Evolutionary conservation across 2,113 vertebrate genomes (phyloP), one percentile per base, ranked within the genome.

Genomic region (Andinoacara biseriatus): DNA sequence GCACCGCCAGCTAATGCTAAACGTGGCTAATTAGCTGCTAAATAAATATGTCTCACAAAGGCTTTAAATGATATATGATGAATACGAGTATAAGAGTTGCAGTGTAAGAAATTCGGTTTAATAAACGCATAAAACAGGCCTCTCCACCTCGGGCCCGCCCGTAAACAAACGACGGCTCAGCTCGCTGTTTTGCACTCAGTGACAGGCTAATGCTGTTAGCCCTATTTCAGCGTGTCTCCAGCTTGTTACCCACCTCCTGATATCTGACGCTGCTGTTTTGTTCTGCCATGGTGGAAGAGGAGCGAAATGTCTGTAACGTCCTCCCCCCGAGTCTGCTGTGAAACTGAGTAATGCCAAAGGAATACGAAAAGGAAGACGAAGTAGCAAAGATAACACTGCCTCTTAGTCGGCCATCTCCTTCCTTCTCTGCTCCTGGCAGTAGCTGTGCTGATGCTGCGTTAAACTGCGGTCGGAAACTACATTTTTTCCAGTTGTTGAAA

Each of bases 221-320:
- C 62, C 4, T 17, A 22, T 72, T 31, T 76, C 29, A 33, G 7
- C 52, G 13, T 49, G 33, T 35, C 11, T 31, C 15, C 63, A 40
- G 87, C 61, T 81, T 54, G 33, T 58, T 38, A 80, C 91, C 57
- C 90, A 96, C 95, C 95, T 95, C 95, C 76, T 95, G 95, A 82
- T 96, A 96, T 86, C 95, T 93, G 61, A 94, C 93, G 88, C 82
- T 92, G 69, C 86, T 94, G 90, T 91, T 95, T 83, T 92, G 94
- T 86, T 96, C 95, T 15, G 95, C 91, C 95, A 96, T 96, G 22
- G 52, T 91, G 80, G 43, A 88, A 81, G 58, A 83, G 72, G 60
- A 31, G 20, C 7, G 3, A 74, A 52, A 9, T 77, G 0, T 26
- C 49, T 7, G 3, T 4, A 22, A 74, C 5, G 86, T 67, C 79